phyloP scores from a whole-genome alignment of 2,888 invertebrate species.

The Lepeophtheirus nordmannii region DNA sequence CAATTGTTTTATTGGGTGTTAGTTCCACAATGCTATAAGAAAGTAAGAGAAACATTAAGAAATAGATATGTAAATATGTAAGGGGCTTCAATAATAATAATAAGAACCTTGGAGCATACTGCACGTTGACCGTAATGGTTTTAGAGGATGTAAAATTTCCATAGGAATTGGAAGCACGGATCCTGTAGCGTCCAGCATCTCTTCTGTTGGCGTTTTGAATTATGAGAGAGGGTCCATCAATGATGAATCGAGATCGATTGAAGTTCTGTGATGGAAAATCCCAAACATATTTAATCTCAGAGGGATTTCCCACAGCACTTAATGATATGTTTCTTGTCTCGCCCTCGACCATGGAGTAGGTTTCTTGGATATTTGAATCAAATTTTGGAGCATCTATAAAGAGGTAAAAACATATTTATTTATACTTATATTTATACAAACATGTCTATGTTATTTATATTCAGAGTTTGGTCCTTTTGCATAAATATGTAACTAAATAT shows the following conservation, averaged over 20 bases:
- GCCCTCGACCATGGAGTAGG: slow-evolving; percentile 4
- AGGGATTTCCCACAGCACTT: slow-evolving; percentile 8
- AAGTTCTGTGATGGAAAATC: background rate
- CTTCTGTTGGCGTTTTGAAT: background rate
- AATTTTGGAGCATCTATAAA: slow-evolving; percentile 8
- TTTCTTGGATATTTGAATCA: background rate
- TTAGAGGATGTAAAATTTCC: slow-evolving; percentile 4
- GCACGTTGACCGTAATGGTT: background rate
- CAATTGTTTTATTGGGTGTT: background rate
- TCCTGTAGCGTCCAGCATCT: slow-evolving; percentile 4
- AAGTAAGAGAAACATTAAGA: background rate
- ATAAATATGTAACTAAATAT: no score
- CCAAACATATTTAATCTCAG: slow-evolving; percentile 15
- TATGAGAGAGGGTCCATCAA: background rate
- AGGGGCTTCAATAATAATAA: background rate
- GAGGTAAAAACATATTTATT: background rate
- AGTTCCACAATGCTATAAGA: slow-evolving; percentile 2
- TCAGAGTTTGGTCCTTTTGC: no score
- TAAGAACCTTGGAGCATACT: slow-evolving; percentile 11
- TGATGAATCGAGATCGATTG: background rate
- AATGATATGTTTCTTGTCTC: slow-evolving; percentile 10
- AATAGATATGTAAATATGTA: no score
- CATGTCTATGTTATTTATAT: no score
- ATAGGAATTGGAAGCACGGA: slow-evolving; percentile 6
- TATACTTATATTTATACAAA: no score